phyloP scores from a whole-genome alignment of 2,113 vertebrate genomes.

The Psephotus haematonotus region DNA sequence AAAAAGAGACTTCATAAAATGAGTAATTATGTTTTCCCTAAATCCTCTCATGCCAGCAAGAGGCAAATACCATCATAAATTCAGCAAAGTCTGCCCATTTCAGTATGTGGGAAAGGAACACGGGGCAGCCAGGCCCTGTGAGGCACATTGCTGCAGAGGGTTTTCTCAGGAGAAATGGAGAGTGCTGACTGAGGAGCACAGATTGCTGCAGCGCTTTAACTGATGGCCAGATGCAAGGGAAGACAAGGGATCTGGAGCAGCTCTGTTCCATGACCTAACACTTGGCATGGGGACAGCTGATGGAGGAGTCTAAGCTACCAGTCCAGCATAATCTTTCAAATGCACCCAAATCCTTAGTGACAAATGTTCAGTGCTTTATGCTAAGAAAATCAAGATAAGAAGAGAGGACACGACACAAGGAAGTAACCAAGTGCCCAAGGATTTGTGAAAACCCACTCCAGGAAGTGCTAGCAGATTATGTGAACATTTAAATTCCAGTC shows the following conservation, averaged over 20 bases:
- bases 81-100: neutral
- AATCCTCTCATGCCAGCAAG: neutral
- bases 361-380: neutral
- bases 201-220: neutral
- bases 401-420: neutral
- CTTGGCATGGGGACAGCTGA: neutral
- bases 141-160: neutral
- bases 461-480: neutral
- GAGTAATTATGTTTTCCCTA: constrained; percentile 35
- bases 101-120: neutral
- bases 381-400: neutral
- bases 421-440: neutral
- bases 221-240: neutral
- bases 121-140: neutral
- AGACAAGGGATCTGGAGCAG: neutral
- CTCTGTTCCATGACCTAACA: neutral
- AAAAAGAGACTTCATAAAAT: constrained; percentile 35
- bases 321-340: neutral
- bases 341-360: neutral
- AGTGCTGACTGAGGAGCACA: neutral
- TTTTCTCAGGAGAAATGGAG: neutral
- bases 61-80: neutral
- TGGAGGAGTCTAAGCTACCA: neutral
- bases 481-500: neutral
- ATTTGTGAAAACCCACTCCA: neutral